phyloP scores from a whole-genome alignment of 2,888 invertebrate genomes.

The Acronicta psi region DNA sequence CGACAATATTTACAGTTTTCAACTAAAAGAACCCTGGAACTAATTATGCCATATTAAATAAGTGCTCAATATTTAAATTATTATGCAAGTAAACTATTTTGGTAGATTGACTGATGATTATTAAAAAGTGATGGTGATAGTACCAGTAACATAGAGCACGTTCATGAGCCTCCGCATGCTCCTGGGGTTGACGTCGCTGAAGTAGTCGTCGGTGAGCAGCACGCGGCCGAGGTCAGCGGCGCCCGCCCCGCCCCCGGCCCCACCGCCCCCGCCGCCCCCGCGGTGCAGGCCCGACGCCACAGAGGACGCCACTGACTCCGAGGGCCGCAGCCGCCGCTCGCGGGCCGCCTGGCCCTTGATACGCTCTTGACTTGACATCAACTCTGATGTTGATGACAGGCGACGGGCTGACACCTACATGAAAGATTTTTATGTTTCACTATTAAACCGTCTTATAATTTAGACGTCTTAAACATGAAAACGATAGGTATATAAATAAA shows the following conservation, averaged over 20 bases:
- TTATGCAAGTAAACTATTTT: too few species aligned
- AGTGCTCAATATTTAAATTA: not conserved
- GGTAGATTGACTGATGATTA: too few species aligned
- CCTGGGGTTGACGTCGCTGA: slow-evolving; percentile 99
- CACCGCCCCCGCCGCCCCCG: slow-evolving; percentile 82
- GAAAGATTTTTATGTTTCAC: not conserved
- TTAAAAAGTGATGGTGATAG: slow-evolving; percentile 19
- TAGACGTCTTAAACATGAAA: too few species aligned
- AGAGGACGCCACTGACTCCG: slow-evolving; percentile 97
- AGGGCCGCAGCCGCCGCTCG: slow-evolving; percentile 93
- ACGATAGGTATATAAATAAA: too few species aligned
- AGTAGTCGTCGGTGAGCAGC: slow-evolving; percentile 98
- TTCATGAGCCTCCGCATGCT: slow-evolving; percentile 99
- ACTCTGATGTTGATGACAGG: slow-evolving; percentile 93
- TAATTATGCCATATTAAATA: too few species aligned
- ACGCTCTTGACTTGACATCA: slow-evolving; percentile 95
- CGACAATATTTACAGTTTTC: too few species aligned
- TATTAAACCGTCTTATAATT: too few species aligned
- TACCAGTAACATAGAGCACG: slow-evolving; percentile 98
- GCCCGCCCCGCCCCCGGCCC: slow-evolving; percentile 76
- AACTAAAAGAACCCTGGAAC: too few species aligned
- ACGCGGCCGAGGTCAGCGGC: slow-evolving; percentile 93
- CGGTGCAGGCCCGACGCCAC: slow-evolving; percentile 96
- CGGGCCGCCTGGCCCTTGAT: slow-evolving; percentile 86
- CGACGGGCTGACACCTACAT: slow-evolving; percentile 92